Evolutionary conservation across 2,113 vertebrate genomes (phyloP), one percentile per base, ranked within the genome.

Genomic region (Rhynchopsitta pachyrhyncha): DNA sequence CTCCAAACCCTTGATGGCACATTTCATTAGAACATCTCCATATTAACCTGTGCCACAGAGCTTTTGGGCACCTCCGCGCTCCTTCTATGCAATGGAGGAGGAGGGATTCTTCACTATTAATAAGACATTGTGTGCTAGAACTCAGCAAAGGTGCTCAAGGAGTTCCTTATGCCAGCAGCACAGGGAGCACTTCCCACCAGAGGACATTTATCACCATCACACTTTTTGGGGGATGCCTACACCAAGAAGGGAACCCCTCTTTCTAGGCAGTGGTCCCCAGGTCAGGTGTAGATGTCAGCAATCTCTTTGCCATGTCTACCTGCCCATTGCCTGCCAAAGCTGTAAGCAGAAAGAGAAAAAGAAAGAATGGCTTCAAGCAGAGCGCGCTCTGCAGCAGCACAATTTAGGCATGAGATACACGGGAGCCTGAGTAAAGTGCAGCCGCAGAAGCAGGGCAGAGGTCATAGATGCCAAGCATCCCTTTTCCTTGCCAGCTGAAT

Each of bases 201-300:
- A 87, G 25, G 25, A 41, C 35, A 27, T 27, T 7, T 27, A 46
- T 18, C 49, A 52, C 33, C 55, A 37, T 15, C 15, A 15, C 22
- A 5, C 7, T 53, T 70, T 1, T 7, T 1, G 22, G 18, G 33
- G 15, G 24, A 7, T 63, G 62, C 50, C 50, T 63, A 0, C 25
- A 37, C 57, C 3, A 0, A 37, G 60, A 39, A 46, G 33, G 33
- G 11, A 17, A 70, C 24, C 24, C 6, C 49, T 67, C 71, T n/a
- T 49, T 27, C 37, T 63, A 42, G 13, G 33, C 63, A 33, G 44
- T 11, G 3, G 28, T 25, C 4, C 28, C 81, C 53, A 23, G 77
- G 22, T 50, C 18, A 29, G 74, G 20, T 33, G 49, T 4, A 63
- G 52, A 33, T 7, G 7, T 33, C 50, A 91, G 57, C n/a, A 31